Evolutionary conservation across 1,140 invertebrate species (phyloP).

Genomic region (Caenorhabditis elegans): WBcel235 BX284606.5:12913501-12914000

Average conservation of each 20-base stretch:
- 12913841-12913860: too few species aligned
- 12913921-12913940: too few species aligned
- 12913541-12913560: neutral
- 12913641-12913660: neutral
- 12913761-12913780: neutral
- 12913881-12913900: too few species aligned
- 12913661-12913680: neutral
- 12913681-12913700: neutral
- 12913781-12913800: neutral
- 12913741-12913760: neutral
- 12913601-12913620: neutral
- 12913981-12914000: too few species aligned
- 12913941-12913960: too few species aligned
- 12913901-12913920: neutral
- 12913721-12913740: neutral
- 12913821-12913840: neutral
- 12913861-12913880: too few species aligned
- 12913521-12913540: neutral
- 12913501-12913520: slow-evolving; percentile 1
- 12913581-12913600: neutral
- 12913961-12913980: too few species aligned
- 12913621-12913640: neutral
- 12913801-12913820: neutral
- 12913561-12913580: neutral
- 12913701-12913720: neutral